Evolutionary conservation across 2,797 vertebrate species (phyloP).

Genomic region (Micropoecilia bifurca): DNA sequence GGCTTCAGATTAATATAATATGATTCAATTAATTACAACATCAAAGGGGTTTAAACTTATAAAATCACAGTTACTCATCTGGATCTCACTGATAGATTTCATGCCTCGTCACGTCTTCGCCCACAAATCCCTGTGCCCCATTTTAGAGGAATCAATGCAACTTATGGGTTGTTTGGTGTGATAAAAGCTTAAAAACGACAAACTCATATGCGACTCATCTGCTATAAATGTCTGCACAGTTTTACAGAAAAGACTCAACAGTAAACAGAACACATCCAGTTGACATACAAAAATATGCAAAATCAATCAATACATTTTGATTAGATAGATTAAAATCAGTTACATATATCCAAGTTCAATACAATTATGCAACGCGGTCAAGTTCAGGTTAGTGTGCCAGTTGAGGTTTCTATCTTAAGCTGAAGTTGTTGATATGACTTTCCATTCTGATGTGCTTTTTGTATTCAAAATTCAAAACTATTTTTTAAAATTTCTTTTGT

Average conservation of each 20-base stretch:
- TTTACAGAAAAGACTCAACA: background rate
- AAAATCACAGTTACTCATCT: background rate
- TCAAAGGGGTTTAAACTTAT: background rate
- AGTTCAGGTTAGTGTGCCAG: background rate
- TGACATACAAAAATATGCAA: background rate
- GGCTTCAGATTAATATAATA: background rate
- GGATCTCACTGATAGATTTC: background rate
- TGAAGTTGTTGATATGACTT: background rate
- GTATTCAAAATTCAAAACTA: background rate
- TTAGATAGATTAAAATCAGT: background rate
- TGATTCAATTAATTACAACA: background rate
- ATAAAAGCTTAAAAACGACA: background rate
- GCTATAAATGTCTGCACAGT: background rate
- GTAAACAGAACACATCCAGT: background rate
- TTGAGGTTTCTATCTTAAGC: background rate
- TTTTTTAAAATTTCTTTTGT: background rate
- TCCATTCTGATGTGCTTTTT: background rate
- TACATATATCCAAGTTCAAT: background rate
- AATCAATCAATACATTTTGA: background rate
- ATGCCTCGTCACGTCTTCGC: background rate
- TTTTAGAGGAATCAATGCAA: background rate
- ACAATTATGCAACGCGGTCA: background rate
- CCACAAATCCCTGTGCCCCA: background rate
- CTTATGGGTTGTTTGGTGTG: background rate
- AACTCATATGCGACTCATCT: background rate